Evolutionary conservation across 2,888 invertebrate species (phyloP).

Genomic region (Oithona nana): DNA sequence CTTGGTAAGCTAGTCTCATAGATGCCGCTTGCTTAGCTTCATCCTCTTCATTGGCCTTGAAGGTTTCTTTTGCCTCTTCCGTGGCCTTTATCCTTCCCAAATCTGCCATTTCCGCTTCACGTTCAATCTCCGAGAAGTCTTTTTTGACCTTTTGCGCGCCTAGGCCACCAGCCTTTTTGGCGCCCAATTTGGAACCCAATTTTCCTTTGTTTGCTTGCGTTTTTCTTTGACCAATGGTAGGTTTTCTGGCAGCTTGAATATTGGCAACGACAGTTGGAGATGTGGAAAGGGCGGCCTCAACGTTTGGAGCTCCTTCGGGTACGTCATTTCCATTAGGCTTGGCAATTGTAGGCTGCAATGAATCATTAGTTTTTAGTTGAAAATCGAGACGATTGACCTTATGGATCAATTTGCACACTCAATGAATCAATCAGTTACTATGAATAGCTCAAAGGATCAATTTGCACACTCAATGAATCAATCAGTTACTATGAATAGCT

Average conservation of each 20-base stretch:
- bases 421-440: no score
- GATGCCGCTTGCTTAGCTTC: slow-evolving; percentile 25
- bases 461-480: no score
- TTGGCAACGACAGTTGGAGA: slow-evolving; percentile 26
- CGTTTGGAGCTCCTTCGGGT: slow-evolving; percentile 29
- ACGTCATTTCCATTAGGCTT: slow-evolving; percentile 18
- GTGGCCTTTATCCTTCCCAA: slow-evolving; percentile 40
- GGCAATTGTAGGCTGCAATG: slow-evolving; percentile 2
- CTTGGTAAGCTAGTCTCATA: slow-evolving; percentile 50
- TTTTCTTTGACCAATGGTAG: slow-evolving; percentile 51
- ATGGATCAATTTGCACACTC: no score
- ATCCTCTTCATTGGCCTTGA: slow-evolving; percentile 20
- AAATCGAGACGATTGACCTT: no score
- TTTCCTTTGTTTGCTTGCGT: slow-evolving; percentile 40
- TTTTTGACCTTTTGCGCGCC: slow-evolving; percentile 87
- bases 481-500: no score
- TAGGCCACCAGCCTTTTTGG: slow-evolving; percentile 57
- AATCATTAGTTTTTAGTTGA: no score
- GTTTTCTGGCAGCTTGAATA: slow-evolving; percentile 34
- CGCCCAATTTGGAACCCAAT: slow-evolving; percentile 43
- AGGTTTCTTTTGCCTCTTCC: background rate
- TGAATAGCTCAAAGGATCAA: no score
- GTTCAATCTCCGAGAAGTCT: slow-evolving; percentile 86
- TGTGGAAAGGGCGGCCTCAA: slow-evolving; percentile 30
- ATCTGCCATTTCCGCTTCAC: slow-evolving; percentile 65